These are phyloP conservation scores for Linnaemya vulpina DNA, from an alignment of 2,888 invertebrate species.

Conservation along the genomic window DNA sequence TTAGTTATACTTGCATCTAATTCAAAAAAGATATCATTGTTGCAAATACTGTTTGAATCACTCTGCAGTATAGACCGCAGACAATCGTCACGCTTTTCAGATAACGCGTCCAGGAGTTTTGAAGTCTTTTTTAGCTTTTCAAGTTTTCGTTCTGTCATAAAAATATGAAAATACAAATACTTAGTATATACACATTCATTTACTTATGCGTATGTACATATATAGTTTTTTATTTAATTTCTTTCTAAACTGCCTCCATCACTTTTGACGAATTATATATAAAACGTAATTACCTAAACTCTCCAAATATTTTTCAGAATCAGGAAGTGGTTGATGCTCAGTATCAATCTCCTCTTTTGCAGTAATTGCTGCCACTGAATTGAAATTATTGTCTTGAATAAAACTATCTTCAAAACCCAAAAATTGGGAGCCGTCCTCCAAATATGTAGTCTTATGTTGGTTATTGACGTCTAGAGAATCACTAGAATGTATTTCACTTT, in stretches of 20 bases:
- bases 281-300: constrained; percentile 85
- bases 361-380: constrained; percentile 76
- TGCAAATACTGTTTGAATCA: constrained; percentile 66
- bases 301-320: constrained; percentile 84
- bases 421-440: constrained; percentile 40
- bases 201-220: too few relatives aligned
- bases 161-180: constrained; percentile 24
- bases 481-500: constrained; percentile 48
- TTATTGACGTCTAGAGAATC: constrained; percentile 17
- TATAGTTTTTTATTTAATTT: too few relatives aligned
- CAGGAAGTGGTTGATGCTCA: constrained; percentile 83
- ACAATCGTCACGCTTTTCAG: constrained; percentile 84
- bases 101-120: constrained; percentile 83
- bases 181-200: too few relatives aligned
- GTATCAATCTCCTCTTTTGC: constrained; percentile 1
- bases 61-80: constrained; percentile 83
- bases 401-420: constrained; percentile 86
- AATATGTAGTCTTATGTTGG: constrained; percentile 47
- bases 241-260: not conserved
- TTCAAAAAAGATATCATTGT: constrained; percentile 76
- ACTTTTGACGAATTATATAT: not conserved
- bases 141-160: constrained; percentile 82
- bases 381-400: constrained; percentile 75
- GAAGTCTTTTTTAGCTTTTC: constrained; percentile 83
- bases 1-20: constrained; percentile 83